These are phyloP conservation scores for Falco columbarius DNA, from an alignment of 2,797 vertebrate genomes.

Conservation along the genomic window DNA sequence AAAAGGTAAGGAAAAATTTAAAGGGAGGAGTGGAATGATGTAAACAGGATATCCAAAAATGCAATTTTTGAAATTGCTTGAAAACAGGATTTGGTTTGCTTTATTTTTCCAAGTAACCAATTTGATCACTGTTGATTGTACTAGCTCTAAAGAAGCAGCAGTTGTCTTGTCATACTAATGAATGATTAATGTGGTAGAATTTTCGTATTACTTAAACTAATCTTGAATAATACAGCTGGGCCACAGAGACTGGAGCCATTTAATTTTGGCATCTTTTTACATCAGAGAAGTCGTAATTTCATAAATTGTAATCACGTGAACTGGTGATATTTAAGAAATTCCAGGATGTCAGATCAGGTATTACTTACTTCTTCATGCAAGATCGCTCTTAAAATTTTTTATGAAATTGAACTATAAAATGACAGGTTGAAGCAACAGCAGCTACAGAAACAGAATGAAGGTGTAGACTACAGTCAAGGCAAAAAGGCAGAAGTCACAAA, in stretches of 20 bases:
- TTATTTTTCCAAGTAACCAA: not conserved
- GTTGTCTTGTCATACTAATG: not conserved
- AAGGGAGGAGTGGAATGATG: not conserved
- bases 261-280: not conserved
- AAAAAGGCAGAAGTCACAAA: not conserved
- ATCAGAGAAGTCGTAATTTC: not conserved
- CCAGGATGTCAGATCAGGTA: not conserved
- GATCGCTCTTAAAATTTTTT: not conserved
- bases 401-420: not conserved
- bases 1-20: conserved; percentile 80
- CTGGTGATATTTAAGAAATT: not conserved
- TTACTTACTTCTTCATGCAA: not conserved
- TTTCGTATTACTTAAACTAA: not conserved
- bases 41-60: not conserved
- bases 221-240: not conserved
- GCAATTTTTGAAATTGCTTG: not conserved
- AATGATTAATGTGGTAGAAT: not conserved
- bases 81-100: not conserved
- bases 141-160: not conserved
- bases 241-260: not conserved
- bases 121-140: not conserved
- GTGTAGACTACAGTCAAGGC: not conserved
- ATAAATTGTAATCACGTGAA: not conserved
- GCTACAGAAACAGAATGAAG: not conserved
- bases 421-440: not conserved